phyloP scores from a whole-genome alignment of 2,797 vertebrate species.

The Strix occidentalis region DNA sequence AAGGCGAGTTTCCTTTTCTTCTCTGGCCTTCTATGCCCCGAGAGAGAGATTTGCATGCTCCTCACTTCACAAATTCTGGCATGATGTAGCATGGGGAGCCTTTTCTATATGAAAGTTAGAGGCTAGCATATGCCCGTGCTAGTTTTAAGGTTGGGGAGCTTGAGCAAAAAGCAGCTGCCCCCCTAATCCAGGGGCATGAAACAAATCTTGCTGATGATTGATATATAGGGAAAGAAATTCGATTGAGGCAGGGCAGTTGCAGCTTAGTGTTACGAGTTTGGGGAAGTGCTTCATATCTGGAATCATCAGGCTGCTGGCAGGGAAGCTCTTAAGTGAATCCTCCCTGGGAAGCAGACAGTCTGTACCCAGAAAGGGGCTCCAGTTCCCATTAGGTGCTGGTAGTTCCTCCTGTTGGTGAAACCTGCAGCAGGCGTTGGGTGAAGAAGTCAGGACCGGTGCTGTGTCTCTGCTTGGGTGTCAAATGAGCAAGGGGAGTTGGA shows the following conservation, averaged over 20 bases:
- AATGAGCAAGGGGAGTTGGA: neutral
- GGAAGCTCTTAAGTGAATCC: neutral
- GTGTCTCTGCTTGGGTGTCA: neutral
- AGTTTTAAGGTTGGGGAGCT: neutral
- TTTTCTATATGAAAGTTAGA: neutral
- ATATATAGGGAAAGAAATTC: neutral
- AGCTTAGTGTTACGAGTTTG: neutral
- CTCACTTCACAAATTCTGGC: neutral
- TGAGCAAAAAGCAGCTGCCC: conserved; percentile 27
- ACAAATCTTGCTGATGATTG: conserved; percentile 39
- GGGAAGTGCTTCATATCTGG: neutral
- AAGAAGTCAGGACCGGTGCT: neutral
- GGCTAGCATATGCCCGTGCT: neutral
- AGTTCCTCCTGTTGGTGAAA: neutral
- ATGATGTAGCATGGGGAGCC: neutral
- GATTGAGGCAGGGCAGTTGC: neutral
- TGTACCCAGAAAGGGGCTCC: neutral
- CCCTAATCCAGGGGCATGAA: neutral
- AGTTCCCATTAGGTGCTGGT: neutral
- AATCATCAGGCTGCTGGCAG: neutral
- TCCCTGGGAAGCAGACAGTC: neutral
- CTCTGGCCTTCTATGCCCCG: neutral
- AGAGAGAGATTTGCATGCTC: neutral
- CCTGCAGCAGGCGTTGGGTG: neutral
- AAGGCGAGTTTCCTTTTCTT: neutral